Percentiles rank a stretch among this genome's conserved stretches.
Evolutionary conservation across 2,113 vertebrate species (phyloP).

Genomic region (Chauna torquata): DNA sequence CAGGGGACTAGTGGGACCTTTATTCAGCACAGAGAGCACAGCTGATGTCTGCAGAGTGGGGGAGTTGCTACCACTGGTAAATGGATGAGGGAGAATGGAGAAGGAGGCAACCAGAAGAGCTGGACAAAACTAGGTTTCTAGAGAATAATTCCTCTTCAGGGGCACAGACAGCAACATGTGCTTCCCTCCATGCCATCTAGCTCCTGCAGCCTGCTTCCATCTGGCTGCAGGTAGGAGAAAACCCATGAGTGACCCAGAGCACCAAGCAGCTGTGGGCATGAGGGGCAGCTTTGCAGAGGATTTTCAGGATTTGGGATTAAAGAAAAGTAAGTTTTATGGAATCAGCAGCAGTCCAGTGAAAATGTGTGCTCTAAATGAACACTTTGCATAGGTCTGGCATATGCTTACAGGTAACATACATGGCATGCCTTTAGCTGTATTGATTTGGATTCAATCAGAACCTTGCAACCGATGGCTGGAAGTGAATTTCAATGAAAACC

Average conservation of each 20-base stretch:
- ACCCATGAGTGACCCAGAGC: not conserved
- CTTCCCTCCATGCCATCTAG: not conserved
- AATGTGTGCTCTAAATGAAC: not conserved
- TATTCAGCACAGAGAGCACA: not conserved
- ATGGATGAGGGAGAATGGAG: not conserved
- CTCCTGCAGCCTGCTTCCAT: not conserved
- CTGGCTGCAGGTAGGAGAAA: not conserved
- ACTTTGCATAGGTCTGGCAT: not conserved
- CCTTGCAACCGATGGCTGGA: not conserved
- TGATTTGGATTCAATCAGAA: not conserved
- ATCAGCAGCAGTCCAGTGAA: not conserved
- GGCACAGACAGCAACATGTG: not conserved
- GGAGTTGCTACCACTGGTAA: not conserved
- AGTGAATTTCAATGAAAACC: not conserved
- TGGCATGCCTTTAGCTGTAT: not conserved
- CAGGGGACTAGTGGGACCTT: not conserved
- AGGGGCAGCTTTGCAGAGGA: rapidly evolving
- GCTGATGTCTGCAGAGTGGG: not conserved
- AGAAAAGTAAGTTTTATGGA: not conserved
- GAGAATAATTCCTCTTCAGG: not conserved
- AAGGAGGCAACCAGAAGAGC: not conserved
- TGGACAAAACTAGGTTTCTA: not conserved
- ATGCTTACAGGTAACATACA: not conserved
- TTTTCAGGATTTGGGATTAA: not conserved
- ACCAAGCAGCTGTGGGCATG: not conserved